Conservation (phyloP, 2,797 vertebrate genomes). For the Helarctos malayanus region DNA sequence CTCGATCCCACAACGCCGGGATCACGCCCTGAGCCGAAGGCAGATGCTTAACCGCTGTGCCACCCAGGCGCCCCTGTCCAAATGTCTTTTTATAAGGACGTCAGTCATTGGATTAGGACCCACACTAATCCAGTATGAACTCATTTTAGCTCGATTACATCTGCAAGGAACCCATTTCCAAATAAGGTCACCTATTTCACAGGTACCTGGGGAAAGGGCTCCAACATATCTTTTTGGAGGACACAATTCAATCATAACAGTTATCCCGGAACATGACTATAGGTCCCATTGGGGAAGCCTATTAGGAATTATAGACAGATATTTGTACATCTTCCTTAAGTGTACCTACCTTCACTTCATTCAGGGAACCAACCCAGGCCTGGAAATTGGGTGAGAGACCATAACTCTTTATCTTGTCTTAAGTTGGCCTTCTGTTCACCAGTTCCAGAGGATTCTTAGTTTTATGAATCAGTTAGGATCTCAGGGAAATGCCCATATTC, state of each 20-base stretch:
- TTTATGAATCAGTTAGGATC: neutral
- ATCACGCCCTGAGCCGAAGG: too few species aligned
- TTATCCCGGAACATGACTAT: neutral
- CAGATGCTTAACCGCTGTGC: too few species aligned
- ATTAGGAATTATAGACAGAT: neutral
- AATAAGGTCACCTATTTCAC: neutral
- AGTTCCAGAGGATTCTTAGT: neutral
- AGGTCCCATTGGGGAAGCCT: neutral
- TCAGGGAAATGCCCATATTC: neutral
- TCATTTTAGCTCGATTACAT: neutral
- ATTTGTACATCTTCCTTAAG: neutral
- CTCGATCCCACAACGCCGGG: too few species aligned
- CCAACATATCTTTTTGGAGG: neutral
- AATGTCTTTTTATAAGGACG: neutral
- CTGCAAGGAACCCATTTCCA: constrained; percentile 5
- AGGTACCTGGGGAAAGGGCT: neutral
- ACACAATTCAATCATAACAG: neutral
- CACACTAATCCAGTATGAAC: neutral
- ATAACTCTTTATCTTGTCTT: neutral
- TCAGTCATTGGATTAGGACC: neutral
- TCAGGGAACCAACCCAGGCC: neutral
- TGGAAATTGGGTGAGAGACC: neutral
- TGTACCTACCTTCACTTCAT: neutral
- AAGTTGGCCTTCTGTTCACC: neutral
- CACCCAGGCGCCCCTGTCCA: neutral